These are phyloP conservation scores for Hirudinaria manillensis DNA, from an alignment of 2,888 invertebrate species.

Conservation along the genomic window DNA sequence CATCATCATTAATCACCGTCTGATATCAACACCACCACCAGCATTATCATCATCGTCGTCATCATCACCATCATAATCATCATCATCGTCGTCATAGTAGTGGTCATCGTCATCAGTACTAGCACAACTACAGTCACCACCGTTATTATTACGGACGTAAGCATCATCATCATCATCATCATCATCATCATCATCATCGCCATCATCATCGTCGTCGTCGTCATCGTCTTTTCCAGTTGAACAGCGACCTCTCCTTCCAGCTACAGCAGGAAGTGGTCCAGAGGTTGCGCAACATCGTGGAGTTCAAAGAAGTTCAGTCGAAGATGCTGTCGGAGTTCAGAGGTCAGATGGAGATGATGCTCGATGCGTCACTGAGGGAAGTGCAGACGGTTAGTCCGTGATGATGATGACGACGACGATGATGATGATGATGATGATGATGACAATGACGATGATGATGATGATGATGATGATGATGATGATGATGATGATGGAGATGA, in stretches of 20 bases:
- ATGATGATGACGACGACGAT: neutral
- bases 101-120: neutral
- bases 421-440: neutral
- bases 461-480: too few species aligned
- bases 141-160: neutral
- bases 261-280: conserved; percentile 16
- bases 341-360: conserved; percentile 22
- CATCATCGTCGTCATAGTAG: neutral
- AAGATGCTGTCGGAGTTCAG: conserved; percentile 22
- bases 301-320: conserved; percentile 25
- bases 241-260: conserved; percentile 20
- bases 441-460: too few species aligned
- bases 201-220: neutral
- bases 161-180: conserved; percentile 6
- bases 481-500: too few species aligned
- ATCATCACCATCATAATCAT: neutral
- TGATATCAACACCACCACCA: conserved; percentile 11
- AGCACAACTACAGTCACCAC: too few species aligned
- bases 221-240: conserved; percentile 4
- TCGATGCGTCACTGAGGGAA: conserved; percentile 18
- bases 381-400: conserved; percentile 14
- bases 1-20: neutral
- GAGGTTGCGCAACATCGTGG: conserved; percentile 10
- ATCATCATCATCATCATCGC: conserved; percentile 1
- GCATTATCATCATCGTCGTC: conserved; percentile 15